Evolutionary conservation across 2,113 vertebrate species (phyloP).

Genomic region (Romanogobio albipinnatus): DNA sequence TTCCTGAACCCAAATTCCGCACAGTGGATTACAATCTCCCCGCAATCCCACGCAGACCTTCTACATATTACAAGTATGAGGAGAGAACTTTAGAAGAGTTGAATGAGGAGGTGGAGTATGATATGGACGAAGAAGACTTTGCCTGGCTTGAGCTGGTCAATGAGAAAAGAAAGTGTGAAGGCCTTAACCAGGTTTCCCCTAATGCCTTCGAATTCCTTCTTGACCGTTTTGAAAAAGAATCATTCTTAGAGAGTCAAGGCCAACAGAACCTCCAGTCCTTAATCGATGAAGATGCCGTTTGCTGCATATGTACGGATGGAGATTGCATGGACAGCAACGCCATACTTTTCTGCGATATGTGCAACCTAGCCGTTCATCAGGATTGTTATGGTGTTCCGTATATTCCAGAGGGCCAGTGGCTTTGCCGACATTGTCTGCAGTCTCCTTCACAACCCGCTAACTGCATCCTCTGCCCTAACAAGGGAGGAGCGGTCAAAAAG

Average conservation of each 20-base stretch:
- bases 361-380: slow-evolving; percentile 96
- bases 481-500: slow-evolving; percentile 95
- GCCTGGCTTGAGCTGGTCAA: slow-evolving; percentile 96
- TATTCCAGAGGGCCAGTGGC: slow-evolving; percentile 97
- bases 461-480: slow-evolving; percentile 95
- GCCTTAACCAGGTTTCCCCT: slow-evolving; percentile 88
- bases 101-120: slow-evolving; percentile 95
- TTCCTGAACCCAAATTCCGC: slow-evolving; percentile 88
- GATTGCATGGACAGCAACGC: slow-evolving; percentile 96
- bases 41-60: slow-evolving; percentile 84
- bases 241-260: slow-evolving; percentile 89
- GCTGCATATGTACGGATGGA: slow-evolving; percentile 95
- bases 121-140: slow-evolving; percentile 98
- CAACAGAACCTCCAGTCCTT: slow-evolving; percentile 83
- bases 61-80: slow-evolving; percentile 85
- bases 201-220: slow-evolving; percentile 96
- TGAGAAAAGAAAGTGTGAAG: slow-evolving; percentile 86
- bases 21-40: slow-evolving; percentile 94
- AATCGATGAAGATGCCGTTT: slow-evolving; percentile 93
- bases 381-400: slow-evolving; percentile 99
- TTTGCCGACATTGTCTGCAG: slow-evolving; percentile 95
- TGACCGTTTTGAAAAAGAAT: slow-evolving; percentile 96
- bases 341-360: slow-evolving; percentile 96
- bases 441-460: slow-evolving; percentile 83
- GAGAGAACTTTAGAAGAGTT: slow-evolving; percentile 94